Conservation (phyloP, 2,888 invertebrate species). For the Rhabditoides inermis region DNA sequence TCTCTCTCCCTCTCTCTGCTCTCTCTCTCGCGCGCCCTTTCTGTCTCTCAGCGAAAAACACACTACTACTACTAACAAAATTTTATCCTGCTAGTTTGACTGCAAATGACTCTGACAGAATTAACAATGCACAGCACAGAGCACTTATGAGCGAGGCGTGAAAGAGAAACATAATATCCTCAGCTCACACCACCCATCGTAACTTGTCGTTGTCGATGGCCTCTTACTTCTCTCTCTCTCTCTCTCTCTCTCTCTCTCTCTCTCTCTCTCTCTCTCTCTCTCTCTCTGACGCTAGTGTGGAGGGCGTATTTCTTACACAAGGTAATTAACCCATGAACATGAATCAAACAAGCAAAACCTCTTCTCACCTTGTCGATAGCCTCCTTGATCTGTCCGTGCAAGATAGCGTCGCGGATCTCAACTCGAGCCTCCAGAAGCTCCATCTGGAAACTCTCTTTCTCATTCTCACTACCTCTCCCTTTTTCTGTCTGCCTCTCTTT, state of each 20-base stretch:
- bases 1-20: too few relatives aligned
- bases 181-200: background rate
- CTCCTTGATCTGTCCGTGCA: conserved; percentile 7
- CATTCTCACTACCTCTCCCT: conserved; percentile 3
- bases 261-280: background rate
- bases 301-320: too few relatives aligned
- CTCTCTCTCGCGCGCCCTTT: too few relatives aligned
- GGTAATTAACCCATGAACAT: too few relatives aligned
- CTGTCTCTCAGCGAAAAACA: too few relatives aligned
- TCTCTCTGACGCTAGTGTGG: background rate
- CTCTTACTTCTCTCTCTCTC: background rate
- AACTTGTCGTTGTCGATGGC: background rate
- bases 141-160: conserved; percentile 70
- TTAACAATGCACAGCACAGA: conserved; percentile 84
- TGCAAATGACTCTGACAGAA: too few relatives aligned
- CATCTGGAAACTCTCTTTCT: conserved; percentile 7
- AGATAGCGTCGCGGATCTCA: conserved; percentile 19
- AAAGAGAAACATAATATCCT: background rate
- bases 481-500: background rate
- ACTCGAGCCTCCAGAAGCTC: conserved; percentile 16
- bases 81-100: too few relatives aligned
- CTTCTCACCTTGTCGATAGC: conserved; percentile 19
- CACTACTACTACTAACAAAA: too few relatives aligned
- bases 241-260: background rate
- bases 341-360: too few relatives aligned